Conservation (phyloP, 2,888 invertebrate genomes). For the Sesia apiformis region DNA sequence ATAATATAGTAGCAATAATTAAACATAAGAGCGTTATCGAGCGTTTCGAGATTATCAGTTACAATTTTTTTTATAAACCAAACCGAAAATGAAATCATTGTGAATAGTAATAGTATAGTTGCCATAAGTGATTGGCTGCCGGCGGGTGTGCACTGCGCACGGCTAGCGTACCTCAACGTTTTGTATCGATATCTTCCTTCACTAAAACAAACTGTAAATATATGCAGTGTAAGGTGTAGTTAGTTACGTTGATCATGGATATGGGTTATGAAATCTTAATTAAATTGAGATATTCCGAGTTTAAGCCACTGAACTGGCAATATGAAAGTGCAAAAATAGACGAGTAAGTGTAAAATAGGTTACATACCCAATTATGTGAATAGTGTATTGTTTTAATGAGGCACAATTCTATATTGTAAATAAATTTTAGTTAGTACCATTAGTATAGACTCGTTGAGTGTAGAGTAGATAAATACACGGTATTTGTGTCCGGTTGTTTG, state of each 20-base stretch:
- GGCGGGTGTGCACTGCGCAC: conserved; percentile 1
- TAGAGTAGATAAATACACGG: neutral
- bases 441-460: conserved; percentile 45
- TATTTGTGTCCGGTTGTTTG: neutral
- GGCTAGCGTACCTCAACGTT: conserved; percentile 26
- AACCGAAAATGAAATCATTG: too few species aligned
- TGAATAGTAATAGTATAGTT: too few species aligned
- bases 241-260: conserved; percentile 48
- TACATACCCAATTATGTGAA: conserved; percentile 61
- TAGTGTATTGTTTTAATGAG: conserved; percentile 55
- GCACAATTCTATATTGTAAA: conserved; percentile 71
- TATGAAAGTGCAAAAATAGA: conserved; percentile 71
- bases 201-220: conserved; percentile 53
- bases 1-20: too few species aligned
- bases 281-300: conserved; percentile 71
- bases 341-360: conserved; percentile 63
- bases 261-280: conserved; percentile 68
- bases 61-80: too few species aligned
- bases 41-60: too few species aligned
- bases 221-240: conserved; percentile 37
- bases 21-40: too few species aligned
- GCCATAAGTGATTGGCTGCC: too few species aligned
- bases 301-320: conserved; percentile 68
- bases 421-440: conserved; percentile 54
- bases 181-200: conserved; percentile 59